Evolutionary conservation across 64 coral and sea anemone species (phyloP), one percentile per base, ranked within the genome.

Genomic region (Montipora cactus): DNA sequence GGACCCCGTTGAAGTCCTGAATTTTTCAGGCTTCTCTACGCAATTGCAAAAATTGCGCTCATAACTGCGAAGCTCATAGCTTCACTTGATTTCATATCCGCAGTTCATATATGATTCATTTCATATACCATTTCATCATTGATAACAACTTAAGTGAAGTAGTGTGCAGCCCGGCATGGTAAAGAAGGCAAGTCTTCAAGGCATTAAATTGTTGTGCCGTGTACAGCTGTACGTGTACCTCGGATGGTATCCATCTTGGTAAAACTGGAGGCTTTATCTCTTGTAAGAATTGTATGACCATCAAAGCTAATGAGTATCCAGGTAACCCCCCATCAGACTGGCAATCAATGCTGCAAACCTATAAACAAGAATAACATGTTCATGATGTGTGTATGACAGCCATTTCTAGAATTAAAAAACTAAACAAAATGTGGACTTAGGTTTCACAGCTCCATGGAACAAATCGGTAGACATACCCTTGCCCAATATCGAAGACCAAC

Each of bases 401-500:
- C 6, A 57, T 57, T 6, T 8, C 53, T 8, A 57, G 0, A 0
- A 64, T 64, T 15, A 15, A 64, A 64, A 4, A 12, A 16, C 2
- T 14, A 16, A 64, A 64, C 11, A 12, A 14, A 12, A 14, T 0
- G 3, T 64, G 61, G 1, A 16, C 10, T 55, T 9, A 15, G 11
- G 0, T 64, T 14, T 64, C 61, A 15, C 52, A 55, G 28, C 28
- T 37, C 28, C 28, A 37, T 37, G 52, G 52, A 55, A 55, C 5
- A 55, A 55, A 55, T 51, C 13, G 5, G 8, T 22, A 3, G 20
- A 81, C 95, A 47, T 13, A 97, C 96, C 96, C 94, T 90, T 88
- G 93, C 96, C 96, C 96, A 97, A 46, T 89, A 92, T 87, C 96
- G 87, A n/a, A 97, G 94, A 16, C 81, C 92, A 46, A 95, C 87